Evolutionary conservation across 1,140 invertebrate genomes (phyloP), one percentile per base, ranked within the genome.

Genomic region (Atta texana): DNA sequence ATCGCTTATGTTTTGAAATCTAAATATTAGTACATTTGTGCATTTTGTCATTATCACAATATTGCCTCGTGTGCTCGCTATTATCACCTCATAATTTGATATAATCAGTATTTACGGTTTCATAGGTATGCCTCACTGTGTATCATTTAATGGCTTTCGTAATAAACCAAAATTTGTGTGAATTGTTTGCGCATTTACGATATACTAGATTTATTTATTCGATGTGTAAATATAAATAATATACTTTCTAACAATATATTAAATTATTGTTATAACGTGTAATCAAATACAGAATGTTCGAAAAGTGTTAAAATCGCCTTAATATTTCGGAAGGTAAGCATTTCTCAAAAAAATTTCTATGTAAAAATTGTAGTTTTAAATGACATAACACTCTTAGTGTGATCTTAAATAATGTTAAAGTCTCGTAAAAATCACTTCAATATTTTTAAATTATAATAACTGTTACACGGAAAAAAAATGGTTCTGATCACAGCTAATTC

Each of bases 81-180:
- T 84, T 84, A 75, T 84, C 39, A 80, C 14, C 31, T 80, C 49
- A 61, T 84, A 61, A 84, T 84, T 84, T 51, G 34, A 74, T 75
- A 63, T 63, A 74, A 21, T 49, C n/a, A 55, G 24, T 61, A 84
- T 84, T 84, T 84, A 75, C 24, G n/a, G 57, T 31, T 84, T 75
- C 59, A 63, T 61, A 6, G 68, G 49, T 72, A 31, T 84, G 39
- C 71, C 31, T 82, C 55, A 39, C 24, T 57, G 59, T 44, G 10
- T 72, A 59, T 1, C n/a, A 34, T 61, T 84, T 84, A 82, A 82
- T 84, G 28, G 24, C 7, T 75, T 75, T 74, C 39, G n/a, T 75
- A 72, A 84, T 84, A 84, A 84, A 57, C 55, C 24, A 75, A n/a
- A 75, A 84, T 24, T 59, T 61, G 18, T 44, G 57, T 28, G n/a